Percentiles rank a stretch among this genome's conserved stretches.
These are phyloP conservation scores for Pygmarrhopalites habei DNA, from an alignment of 1,140 invertebrate species.

Conservation along the genomic window DNA sequence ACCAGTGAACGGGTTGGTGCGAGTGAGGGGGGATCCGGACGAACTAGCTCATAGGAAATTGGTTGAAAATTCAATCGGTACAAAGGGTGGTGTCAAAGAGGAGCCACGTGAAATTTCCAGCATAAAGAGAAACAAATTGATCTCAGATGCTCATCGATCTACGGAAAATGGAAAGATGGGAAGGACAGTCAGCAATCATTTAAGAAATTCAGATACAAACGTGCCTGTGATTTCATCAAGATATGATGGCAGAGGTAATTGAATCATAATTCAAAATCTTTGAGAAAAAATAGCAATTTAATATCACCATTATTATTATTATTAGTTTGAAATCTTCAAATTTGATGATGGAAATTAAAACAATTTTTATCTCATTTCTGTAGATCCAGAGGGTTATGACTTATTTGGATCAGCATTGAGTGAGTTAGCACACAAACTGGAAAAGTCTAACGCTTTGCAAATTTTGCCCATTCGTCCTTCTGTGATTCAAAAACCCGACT, in stretches of 20 bases:
- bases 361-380: too few species aligned
- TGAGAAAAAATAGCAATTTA: too few species aligned
- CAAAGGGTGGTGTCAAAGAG: background rate
- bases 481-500: conserved; percentile 27
- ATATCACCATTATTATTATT: too few species aligned
- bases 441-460: conserved; percentile 35
- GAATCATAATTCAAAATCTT: too few species aligned
- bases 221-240: background rate
- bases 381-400: too few species aligned
- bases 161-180: background rate
- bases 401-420: conserved; percentile 26
- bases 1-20: conserved; percentile 16
- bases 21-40: background rate
- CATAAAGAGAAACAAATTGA: conserved; percentile 2
- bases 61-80: background rate
- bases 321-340: too few species aligned
- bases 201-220: too few species aligned
- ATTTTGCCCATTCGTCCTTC: conserved; percentile 35
- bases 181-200: too few species aligned
- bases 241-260: too few species aligned
- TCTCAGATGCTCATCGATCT: background rate
- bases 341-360: too few species aligned
- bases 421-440: conserved; percentile 37
- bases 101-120: background rate
- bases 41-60: background rate